Conservation (phyloP, 2,797 vertebrate species). For the Enteromius unitaeniatus region DNA sequence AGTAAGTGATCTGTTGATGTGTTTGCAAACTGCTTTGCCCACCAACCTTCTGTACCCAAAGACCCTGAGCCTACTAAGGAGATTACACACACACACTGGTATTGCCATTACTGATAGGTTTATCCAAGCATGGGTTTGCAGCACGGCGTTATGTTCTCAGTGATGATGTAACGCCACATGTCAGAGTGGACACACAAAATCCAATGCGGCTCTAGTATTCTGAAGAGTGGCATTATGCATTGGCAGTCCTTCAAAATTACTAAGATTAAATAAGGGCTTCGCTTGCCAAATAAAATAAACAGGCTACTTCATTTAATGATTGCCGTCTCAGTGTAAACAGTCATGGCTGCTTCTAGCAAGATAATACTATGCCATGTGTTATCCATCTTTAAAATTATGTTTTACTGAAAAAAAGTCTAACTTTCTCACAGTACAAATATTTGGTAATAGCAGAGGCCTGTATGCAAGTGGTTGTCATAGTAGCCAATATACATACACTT, state of each 20-base stretch:
- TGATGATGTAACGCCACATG: background rate
- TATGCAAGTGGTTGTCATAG: background rate
- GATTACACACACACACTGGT: constrained; percentile 45
- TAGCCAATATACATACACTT: too few relatives aligned
- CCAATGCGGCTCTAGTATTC: background rate
- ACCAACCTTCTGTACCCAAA: constrained; percentile 4
- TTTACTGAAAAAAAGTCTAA: background rate
- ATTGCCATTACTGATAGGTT: constrained; percentile 72
- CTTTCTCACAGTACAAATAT: background rate
- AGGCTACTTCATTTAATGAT: constrained; percentile 20
- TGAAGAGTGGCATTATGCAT: constrained; percentile 16
- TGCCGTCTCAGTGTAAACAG: constrained; percentile 14
- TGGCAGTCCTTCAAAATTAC: background rate
- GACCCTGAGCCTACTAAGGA: constrained; percentile 7
- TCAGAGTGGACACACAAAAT: background rate
- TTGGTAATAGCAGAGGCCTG: background rate
- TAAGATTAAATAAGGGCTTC: constrained; percentile 30
- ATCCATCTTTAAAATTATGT: background rate
- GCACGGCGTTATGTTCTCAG: constrained; percentile 55
- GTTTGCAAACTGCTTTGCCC: constrained; percentile 25
- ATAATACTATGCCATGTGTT: background rate
- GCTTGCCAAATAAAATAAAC: constrained; percentile 43
- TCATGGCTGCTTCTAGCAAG: background rate
- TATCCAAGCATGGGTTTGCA: constrained; percentile 70
- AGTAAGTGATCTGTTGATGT: constrained; percentile 6